Base-by-base conservation (phyloP, 2,113 vertebrate genomes). In the Microcebus murinus region DNA sequence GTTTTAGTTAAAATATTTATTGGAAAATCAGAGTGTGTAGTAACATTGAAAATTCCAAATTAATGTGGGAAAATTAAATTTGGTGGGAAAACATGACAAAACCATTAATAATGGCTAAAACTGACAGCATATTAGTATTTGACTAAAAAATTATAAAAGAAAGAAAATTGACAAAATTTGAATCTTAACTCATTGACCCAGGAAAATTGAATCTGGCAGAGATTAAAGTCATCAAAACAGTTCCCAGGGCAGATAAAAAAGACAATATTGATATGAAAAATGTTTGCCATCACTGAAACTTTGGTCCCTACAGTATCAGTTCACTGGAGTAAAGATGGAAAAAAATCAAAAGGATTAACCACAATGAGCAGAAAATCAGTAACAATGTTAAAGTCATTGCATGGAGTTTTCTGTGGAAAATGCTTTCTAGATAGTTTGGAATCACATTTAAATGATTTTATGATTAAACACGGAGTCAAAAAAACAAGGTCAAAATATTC, bases 61-160 rank as follows among this genome's bases (percentile, higher is more conserved):
- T 91, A 80, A 77, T 7, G 50, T 92, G 12, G 50, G n/a, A 86
- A 92, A 91, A 68, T 89, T 89, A 88, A 96, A 76, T 84, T 95
- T 93, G n/a, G 14, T 76, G 89, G 48, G 25, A 87, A 74, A 81
- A 84, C 17, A 92, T 65, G 9, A 63, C 27, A 65, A 77, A 81
- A 68, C 20, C 70, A 84, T 61, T 36, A 50, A 67, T 29, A 95
- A 52, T 80, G n/a, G 34, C 42, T 15, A 90, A 86, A 71, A 81
- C 39, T 86, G 15, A 61, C 36, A 91, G 2, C 84, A n/a, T 48
- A 27, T 57, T 88, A 82, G 39, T 94, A 89, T 81, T n/a, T 71
- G 27, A 91, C n/a, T 59, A n/a, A 45, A 77, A 95, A 73, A 63
- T 48, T 31, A 65, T 50, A 34, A 84, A 77, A 82, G 55, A 85